Evolutionary conservation across 2,113 vertebrate species (phyloP).

Genomic region (Coregonus clupeaformis): DNA sequence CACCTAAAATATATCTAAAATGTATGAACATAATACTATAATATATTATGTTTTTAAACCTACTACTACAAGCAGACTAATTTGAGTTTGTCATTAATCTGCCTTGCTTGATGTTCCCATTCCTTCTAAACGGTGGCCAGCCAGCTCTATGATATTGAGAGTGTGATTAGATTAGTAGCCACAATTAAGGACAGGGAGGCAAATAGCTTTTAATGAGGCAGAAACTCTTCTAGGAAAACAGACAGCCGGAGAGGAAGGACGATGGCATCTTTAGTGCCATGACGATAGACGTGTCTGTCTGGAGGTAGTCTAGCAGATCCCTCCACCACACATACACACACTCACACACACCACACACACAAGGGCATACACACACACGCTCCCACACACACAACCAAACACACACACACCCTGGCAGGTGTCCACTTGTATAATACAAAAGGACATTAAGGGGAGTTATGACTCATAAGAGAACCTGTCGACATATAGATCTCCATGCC

Average conservation of each 20-base stretch:
- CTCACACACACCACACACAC: conserved; percentile 7
- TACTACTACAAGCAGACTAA: conserved; percentile 21
- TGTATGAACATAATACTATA: neutral
- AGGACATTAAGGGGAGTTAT: neutral
- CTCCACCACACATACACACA: conserved; percentile 9
- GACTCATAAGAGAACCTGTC: neutral
- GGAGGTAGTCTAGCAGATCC: conserved; percentile 5
- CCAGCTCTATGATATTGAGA: conserved; percentile 3
- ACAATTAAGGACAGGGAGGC: conserved; percentile 63
- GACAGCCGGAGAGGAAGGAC: conserved; percentile 36
- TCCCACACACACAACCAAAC: conserved; percentile 13
- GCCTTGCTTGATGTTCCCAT: conserved; percentile 49
- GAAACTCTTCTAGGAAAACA: conserved; percentile 54
- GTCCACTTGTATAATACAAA: neutral
- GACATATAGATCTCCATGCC: conserved; percentile 6
- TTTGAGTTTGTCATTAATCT: conserved; percentile 48
- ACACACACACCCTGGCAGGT: conserved; percentile 8
- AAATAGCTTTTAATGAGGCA: conserved; percentile 65
- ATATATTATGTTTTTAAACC: neutral
- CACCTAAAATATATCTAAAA: neutral
- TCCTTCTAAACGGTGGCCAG: conserved; percentile 63
- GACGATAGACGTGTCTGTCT: conserved; percentile 23
- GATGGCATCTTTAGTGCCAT: conserved; percentile 34
- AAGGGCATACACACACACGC: conserved; percentile 9
- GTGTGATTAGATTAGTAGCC: conserved; percentile 66